These are phyloP conservation scores for Gadus chalcogrammus DNA, from an alignment of 2,113 vertebrate genomes.

Conservation along the genomic window DNA sequence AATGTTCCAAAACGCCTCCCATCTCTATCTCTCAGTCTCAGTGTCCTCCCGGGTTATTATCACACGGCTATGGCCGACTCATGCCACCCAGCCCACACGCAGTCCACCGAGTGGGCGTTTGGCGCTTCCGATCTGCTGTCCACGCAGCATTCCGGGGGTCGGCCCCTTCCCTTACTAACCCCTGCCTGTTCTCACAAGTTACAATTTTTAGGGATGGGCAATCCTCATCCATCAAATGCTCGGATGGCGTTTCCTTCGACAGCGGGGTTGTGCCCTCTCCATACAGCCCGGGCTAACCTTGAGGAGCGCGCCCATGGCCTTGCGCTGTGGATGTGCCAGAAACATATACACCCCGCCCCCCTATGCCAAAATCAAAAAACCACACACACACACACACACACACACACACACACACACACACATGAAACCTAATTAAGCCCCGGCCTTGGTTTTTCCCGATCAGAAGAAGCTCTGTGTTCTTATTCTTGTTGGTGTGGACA, in stretches of 20 bases:
- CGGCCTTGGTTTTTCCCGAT: slow-evolving; percentile 12
- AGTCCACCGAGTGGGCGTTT: too few relatives aligned
- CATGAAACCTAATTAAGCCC: slow-evolving; percentile 20
- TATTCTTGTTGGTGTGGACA: slow-evolving; percentile 15
- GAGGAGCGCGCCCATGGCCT: slow-evolving; percentile 49
- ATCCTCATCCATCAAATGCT: slow-evolving; percentile 73
- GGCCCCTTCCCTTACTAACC: background rate
- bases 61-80: slow-evolving; percentile 25
- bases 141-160: slow-evolving; percentile 11
- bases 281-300: slow-evolving; percentile 53
- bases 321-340: slow-evolving; percentile 29
- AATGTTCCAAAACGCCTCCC: too few relatives aligned
- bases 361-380: background rate
- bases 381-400: background rate
- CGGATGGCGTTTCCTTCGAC: slow-evolving; percentile 49
- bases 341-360: slow-evolving; percentile 20
- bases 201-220: slow-evolving; percentile 28
- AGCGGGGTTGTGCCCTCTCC: slow-evolving; percentile 46
- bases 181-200: slow-evolving; percentile 24
- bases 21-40: background rate
- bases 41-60: background rate
- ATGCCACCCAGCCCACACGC: background rate
- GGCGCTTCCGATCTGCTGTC: slow-evolving; percentile 12
- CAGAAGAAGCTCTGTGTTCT: slow-evolving; percentile 37
- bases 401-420: background rate